phyloP scores from a whole-genome alignment of 1,140 invertebrate genomes.

The Centruroides sculpturatus region DNA sequence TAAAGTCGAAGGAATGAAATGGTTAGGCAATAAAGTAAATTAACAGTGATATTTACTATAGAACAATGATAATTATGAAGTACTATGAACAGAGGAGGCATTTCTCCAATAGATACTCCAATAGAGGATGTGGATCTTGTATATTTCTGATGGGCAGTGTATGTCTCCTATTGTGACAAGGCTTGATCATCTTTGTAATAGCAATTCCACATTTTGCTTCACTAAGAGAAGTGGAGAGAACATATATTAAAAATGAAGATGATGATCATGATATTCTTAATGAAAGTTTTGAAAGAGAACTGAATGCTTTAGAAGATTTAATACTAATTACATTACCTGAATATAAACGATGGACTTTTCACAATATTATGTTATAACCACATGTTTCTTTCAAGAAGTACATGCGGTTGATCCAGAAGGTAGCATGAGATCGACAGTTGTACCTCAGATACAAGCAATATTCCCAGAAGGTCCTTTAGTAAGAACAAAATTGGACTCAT shows the following conservation, averaged over 20 bases:
- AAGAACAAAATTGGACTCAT: constrained; percentile 85
- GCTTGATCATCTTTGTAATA: constrained; percentile 24
- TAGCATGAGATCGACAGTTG: constrained; percentile 94
- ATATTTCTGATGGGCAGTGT: no score
- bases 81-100: not conserved
- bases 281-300: constrained; percentile 86
- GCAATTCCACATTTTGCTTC: constrained; percentile 98
- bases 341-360: constrained; percentile 96
- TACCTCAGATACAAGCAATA: constrained; percentile 94
- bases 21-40: not conserved
- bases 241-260: constrained; percentile 92
- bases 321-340: constrained; percentile 73
- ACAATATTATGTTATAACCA: constrained; percentile 96
- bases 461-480: constrained; percentile 94
- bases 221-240: constrained; percentile 92
- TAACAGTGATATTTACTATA: no score
- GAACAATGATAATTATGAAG: not conserved
- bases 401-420: constrained; percentile 96
- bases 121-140: no score
- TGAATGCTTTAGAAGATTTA: constrained; percentile 77
- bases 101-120: no score
- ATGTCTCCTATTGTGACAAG: no score
- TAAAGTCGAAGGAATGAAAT: not conserved
- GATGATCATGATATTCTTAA: constrained; percentile 92
- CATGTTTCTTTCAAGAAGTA: constrained; percentile 86